A percentile compares a stretch with the other conserved stretches of the same genome.
These are phyloP conservation scores for Electrona antarctica DNA, from an alignment of 2,113 vertebrate genomes.

Conservation along the genomic window DNA sequence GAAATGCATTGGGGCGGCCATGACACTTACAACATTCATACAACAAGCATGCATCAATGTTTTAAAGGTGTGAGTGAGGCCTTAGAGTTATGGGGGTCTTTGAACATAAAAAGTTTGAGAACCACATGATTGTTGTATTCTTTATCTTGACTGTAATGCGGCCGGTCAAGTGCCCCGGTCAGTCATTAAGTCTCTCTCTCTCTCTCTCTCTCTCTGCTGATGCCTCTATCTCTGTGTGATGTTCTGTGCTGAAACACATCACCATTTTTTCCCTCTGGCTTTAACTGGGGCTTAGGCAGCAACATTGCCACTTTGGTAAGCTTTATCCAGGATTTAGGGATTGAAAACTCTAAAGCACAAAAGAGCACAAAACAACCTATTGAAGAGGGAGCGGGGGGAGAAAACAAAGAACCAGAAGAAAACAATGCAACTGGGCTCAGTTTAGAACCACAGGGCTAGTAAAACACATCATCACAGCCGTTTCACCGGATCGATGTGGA, in stretches of 20 bases:
- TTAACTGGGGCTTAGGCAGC: background rate
- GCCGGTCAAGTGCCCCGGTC: too few species aligned
- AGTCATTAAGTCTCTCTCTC: too few species aligned
- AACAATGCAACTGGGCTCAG: too few species aligned
- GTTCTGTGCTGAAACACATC: background rate
- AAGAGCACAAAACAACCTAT: background rate
- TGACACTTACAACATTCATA: too few species aligned
- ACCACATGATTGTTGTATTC: too few species aligned
- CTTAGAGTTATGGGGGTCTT: too few species aligned
- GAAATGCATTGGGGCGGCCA: too few species aligned
- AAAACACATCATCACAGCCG: background rate
- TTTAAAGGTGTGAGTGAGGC: too few species aligned
- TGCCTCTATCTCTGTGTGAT: background rate
- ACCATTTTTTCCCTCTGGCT: background rate
- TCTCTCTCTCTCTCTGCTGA: background rate
- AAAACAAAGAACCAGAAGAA: background rate
- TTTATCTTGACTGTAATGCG: too few species aligned
- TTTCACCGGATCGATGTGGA: too few species aligned
- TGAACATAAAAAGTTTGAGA: too few species aligned
- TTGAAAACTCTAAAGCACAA: background rate
- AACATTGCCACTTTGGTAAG: background rate
- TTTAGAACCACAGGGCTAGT: background rate
- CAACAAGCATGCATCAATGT: too few species aligned
- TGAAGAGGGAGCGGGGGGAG: background rate
- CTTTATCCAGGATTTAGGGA: background rate